Evolutionary conservation across 2,888 invertebrate species (phyloP).

Genomic region (Zonitis immaculata): DNA sequence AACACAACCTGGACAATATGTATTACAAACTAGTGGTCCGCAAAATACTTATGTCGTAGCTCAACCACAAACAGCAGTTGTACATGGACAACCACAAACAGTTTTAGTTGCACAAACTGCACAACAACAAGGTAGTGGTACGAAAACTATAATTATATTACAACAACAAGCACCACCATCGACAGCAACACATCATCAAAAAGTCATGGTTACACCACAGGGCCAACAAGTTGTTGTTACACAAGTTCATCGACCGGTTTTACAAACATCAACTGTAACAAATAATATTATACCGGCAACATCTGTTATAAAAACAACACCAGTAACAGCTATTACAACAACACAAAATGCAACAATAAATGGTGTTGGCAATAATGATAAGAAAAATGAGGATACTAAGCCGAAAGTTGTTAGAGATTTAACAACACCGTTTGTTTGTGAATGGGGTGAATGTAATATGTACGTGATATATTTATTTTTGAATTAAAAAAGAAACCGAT

Average conservation of each 20-base stretch:
- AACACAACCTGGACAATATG: conserved; percentile 50
- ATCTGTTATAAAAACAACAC: conserved; percentile 35
- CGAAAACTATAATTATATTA: conserved; percentile 67
- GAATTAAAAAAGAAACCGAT: too few relatives aligned
- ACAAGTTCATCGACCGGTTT: conserved; percentile 54
- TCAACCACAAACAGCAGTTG: conserved; percentile 58
- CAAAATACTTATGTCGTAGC: conserved; percentile 63
- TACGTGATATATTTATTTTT: too few relatives aligned
- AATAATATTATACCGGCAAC: conserved; percentile 47
- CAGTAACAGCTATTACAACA: conserved; percentile 27
- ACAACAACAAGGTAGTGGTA: conserved; percentile 60
- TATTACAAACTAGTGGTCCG: conserved; percentile 52
- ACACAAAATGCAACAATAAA: conserved; percentile 21
- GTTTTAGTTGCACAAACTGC: conserved; percentile 63
- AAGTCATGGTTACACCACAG: conserved; percentile 61
- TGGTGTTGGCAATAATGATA: conserved; percentile 26
- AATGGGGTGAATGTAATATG: conserved; percentile 87
- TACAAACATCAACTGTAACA: conserved; percentile 51
- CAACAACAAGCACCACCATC: conserved; percentile 55
- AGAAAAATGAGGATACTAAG: conserved; percentile 29
- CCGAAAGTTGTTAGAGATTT: conserved; percentile 46
- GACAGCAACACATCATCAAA: conserved; percentile 47
- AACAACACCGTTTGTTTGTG: conserved; percentile 69
- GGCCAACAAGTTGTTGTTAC: conserved; percentile 63
- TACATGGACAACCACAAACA: conserved; percentile 59